Conservation (phyloP, 2,113 vertebrate species). For the Nycticebus coucang region DNA sequence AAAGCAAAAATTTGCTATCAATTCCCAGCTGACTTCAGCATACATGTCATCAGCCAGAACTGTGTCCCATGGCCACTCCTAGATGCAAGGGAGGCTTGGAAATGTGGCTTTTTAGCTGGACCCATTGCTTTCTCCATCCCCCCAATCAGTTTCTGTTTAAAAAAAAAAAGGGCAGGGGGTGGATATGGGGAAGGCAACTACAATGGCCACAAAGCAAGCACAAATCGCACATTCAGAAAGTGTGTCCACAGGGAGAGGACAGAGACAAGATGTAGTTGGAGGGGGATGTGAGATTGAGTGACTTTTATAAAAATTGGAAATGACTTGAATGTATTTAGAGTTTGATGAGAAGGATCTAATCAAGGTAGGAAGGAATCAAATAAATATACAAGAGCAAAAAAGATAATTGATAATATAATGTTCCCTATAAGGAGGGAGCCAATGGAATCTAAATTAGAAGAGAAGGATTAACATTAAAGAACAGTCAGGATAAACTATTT, state of each 20-base stretch:
- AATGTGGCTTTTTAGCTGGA: background rate
- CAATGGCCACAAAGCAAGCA: background rate
- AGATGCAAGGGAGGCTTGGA: background rate
- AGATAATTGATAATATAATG: slow-evolving; percentile 9
- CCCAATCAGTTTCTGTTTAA: background rate
- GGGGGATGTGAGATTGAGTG: background rate
- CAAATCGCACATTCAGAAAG: background rate
- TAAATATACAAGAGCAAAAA: background rate
- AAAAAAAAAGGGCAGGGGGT: background rate
- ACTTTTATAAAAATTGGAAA: slow-evolving; percentile 8
- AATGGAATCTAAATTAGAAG: slow-evolving; percentile 43
- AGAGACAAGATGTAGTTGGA: background rate
- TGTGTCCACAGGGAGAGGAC: slow-evolving; percentile 5
- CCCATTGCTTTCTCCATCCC: background rate
- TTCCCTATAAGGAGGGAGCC: background rate
- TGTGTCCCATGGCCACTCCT: background rate
- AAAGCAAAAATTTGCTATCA: background rate
- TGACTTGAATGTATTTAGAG: slow-evolving; percentile 44
- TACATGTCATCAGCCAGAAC: background rate
- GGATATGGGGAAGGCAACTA: background rate
- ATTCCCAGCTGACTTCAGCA: background rate
- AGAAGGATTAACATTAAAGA: slow-evolving; percentile 31
- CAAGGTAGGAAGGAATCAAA: background rate
- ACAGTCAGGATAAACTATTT: background rate
- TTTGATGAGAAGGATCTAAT: background rate